Base-by-base conservation (phyloP, 1,140 invertebrate species). In the Drosophila sechellia region DNA sequence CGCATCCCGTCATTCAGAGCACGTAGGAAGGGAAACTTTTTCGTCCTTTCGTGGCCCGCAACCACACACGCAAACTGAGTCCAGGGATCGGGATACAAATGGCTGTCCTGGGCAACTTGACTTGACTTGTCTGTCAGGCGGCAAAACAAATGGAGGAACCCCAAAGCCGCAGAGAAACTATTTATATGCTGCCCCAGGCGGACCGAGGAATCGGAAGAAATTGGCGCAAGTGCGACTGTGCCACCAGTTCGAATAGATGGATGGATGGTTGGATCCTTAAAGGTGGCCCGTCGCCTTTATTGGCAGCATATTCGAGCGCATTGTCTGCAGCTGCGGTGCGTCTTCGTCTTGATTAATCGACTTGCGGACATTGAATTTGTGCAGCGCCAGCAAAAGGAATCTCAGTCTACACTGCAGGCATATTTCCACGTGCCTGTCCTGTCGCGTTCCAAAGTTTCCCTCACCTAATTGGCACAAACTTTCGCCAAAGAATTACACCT, bases 261-360 rank as follows among this genome's bases (percentile, higher is more conserved):
- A 46, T 52, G 27, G 35, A 50, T 52, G 13, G 11, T 52, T 46
- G 43, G 49, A 31, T 31, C 31, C 31, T 31, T 31, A 31, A 10
- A 17, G 34, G 31, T 45, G 45, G 56, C 31, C 42, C 58, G 39
- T 64, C 61, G 34, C 58, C 22, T 70, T 78, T 78, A 78, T 61
- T 58, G 55, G 42, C 48, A 81, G 17, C 73, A 81, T 64, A 81
- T 81, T 81, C 52, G 49, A 50, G 46, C 70, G 52, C 56, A 79
- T 68, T 79, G 78, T 81, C 73, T 66, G 72, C 64, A 59, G 70
- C 70, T 64, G 70, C 37, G 73, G 48, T 61, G 43, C 58, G 56
- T 72, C 72, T 61, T 52, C 39, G 68, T 56, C 66, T 75, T 87
- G 81, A 87, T 87, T 83, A 83, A 87, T 87, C 34, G 59, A 65